Base-by-base conservation (phyloP, 64 coral and sea anemone genomes). In the Porites australiensis region DNA sequence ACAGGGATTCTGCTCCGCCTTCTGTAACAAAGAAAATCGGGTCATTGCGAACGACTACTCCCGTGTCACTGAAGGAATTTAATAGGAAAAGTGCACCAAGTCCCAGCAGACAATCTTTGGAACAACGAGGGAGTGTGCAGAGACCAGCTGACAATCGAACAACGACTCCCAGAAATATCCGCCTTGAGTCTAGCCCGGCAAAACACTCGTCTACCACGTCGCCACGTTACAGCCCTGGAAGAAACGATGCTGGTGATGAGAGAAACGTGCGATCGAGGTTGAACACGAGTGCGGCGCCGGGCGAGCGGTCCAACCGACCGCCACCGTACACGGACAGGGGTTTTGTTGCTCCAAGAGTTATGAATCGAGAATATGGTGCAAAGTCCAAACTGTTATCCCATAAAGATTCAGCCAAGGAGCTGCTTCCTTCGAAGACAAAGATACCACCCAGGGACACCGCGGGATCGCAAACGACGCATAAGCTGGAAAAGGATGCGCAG, bases 401-500 rank as follows among this genome's bases (percentile, higher is more conserved):
- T 16, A 54, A 78, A 47, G 91, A 87, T 59, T 68, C 82, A 8
- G 71, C 73, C 8, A 78, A 85, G 37, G 82, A 87, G 46, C 79
- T 98, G 13, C 51, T 98, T 11, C 95, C 95, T 13, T 98, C 95
- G 14, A 94, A 79, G 71, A 64, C 70, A 14, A 89, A 58, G 18
- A 74, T 89, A 74, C 52, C 76, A n/a, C 27, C 53, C 2, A 88
- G 74, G 21, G 63, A 77, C 43, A 90, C 77, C 61, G 61, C 82
- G 15, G 76, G 77, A 4, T 96, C 90, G 16, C 90, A 92, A 45
- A 64, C 90, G 11, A 77, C 88, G 72, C 82, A 79, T 7, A 91
- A 96, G 59, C 77, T 99, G 51, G 94, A 99, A 57, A 88, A 88
- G 20, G 96, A 99, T 74, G 98, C 98, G 13, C 94, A 96, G 16